Conservation (phyloP, 2,113 vertebrate species). For the Poeciliopsis retropinna region DNA sequence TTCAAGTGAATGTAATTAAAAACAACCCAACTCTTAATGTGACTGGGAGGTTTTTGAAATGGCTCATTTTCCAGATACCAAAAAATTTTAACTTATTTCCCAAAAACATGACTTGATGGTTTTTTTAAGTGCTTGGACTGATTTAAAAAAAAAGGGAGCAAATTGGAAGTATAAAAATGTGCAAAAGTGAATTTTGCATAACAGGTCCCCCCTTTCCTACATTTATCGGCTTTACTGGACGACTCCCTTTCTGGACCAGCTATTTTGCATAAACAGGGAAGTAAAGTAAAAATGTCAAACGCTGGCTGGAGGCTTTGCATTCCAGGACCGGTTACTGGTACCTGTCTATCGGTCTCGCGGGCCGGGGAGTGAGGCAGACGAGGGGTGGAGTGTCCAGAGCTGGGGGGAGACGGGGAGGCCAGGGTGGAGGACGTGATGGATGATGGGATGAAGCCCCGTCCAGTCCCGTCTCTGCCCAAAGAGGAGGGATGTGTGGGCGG, state of each 20-base stretch:
- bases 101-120: too few relatives aligned
- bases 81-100: too few relatives aligned
- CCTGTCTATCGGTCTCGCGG: constrained; percentile 86
- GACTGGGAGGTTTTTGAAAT: too few relatives aligned
- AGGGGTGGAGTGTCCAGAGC: constrained; percentile 92
- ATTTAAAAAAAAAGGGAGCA: too few relatives aligned
- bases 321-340: constrained; percentile 37
- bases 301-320: constrained; percentile 9
- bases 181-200: too few relatives aligned
- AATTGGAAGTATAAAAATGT: too few relatives aligned
- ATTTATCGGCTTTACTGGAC: constrained; percentile 5
- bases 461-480: constrained; percentile 76
- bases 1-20: too few relatives aligned
- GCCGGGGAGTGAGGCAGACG: constrained; percentile 89
- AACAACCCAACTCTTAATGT: too few relatives aligned
- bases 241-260: constrained; percentile 51
- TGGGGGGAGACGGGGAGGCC: constrained; percentile 91
- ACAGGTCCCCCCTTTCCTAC: neutral
- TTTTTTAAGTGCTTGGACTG: too few relatives aligned
- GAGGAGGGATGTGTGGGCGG: constrained; percentile 83
- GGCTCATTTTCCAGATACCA: too few relatives aligned
- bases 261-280: constrained; percentile 42
- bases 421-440: constrained; percentile 93
- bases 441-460: constrained; percentile 85
- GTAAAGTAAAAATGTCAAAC: constrained; percentile 19